Base-by-base conservation (phyloP, 2,797 vertebrate genomes). In the Ceyx erithaca region DNA sequence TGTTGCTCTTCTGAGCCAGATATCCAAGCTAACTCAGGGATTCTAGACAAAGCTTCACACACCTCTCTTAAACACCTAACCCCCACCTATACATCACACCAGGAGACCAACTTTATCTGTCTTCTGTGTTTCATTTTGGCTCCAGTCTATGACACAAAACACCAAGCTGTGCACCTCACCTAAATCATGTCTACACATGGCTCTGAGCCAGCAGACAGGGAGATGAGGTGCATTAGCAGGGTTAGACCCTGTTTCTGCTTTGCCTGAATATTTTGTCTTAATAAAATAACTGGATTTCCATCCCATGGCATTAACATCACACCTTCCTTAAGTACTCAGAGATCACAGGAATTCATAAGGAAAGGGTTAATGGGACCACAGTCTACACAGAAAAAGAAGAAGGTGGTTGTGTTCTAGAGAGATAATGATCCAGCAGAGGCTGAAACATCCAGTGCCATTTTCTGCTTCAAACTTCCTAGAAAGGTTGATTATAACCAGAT, bases 401-500 rank as follows among this genome's bases (percentile, higher is more conserved):
- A 72, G 33, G 11, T 18, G 19, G 4, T 3, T 81, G 22, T 66
- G 26, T 28, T 91, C 59, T 78, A 14, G 33, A 79, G 70, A 80
- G 30, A 22, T 51, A 70, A 71, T 2, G 1, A 35, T 41, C 23
- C 37, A 80, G 25, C n/a, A 93, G 37, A 40, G 49, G 40, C 61
- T 67, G 66, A 82, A 94, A 92, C 18, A 87, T 68, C 30, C 45
- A 45, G 37, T 61, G 33, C 61, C 8, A 25, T 80, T 85, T 92
- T 73, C 64, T 89, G 30, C 46, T 77, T 85, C 68, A 80, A 6
- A 64, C 41, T 87, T 85, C 68, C 68, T 58, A 46, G 66, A 85
- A 85, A 52, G 14, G 52, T 82, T 85, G 61, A 75, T 61, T 73
- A 58, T 87, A 82, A 80, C 28, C 89, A 95, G 71, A 68, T 66